Evolutionary conservation across 2,797 vertebrate species (phyloP).

Genomic region (Pipistrellus pygmaeus): DNA sequence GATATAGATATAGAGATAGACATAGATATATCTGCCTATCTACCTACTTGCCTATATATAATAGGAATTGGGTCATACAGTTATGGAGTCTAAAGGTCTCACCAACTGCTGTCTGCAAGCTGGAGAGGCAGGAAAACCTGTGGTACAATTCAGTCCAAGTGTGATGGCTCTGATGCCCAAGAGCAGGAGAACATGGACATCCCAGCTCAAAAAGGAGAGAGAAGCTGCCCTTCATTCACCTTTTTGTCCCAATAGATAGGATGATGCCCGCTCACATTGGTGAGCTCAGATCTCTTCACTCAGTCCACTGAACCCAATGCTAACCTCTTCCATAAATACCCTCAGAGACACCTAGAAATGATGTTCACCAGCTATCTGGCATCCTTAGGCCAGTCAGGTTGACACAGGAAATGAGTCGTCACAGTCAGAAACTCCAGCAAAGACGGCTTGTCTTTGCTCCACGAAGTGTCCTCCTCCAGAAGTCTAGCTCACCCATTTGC

Average conservation of each 20-base stretch:
- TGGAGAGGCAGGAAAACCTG: not conserved
- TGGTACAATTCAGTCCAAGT: not conserved
- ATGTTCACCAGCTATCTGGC: not conserved
- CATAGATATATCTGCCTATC: not conserved
- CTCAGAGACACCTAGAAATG: not conserved
- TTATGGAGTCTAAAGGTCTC: no score
- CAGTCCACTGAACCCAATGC: not conserved
- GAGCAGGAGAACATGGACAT: not conserved
- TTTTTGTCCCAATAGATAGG: not conserved
- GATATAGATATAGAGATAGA: no score
- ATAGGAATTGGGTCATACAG: not conserved
- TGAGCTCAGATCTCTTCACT: not conserved
- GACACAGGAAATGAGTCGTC: not conserved
- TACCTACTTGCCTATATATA: not conserved
- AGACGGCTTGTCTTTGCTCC: not conserved
- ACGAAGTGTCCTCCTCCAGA: fast-evolving
- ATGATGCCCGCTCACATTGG: not conserved
- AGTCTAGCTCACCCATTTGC: not conserved
- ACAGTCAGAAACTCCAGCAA: not conserved
- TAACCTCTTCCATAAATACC: not conserved
- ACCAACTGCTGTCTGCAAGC: not conserved
- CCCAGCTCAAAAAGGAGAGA: not conserved
- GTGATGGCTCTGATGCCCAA: not conserved
- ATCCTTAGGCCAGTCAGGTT: not conserved
- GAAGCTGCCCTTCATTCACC: not conserved